Evolutionary conservation across 2,113 vertebrate genomes (phyloP), one percentile per base, ranked within the genome.

Genomic region (Colius striatus): DNA sequence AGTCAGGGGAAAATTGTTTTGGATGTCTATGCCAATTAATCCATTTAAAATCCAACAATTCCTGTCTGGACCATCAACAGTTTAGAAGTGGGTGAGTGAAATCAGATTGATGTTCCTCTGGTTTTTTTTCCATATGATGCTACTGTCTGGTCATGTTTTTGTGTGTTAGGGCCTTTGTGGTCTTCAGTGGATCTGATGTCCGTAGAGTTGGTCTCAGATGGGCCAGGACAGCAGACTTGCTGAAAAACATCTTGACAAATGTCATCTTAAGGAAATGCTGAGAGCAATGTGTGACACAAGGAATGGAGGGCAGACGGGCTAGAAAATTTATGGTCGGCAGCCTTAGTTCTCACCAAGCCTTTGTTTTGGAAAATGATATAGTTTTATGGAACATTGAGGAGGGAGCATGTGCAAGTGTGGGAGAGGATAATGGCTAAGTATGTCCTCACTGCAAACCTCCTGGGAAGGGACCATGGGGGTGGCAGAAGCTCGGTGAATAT

Each of bases 281-380:
- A 74, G 48, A 78, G 71, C 72, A 71, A 26, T 53, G 15, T 55
- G 34, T 60, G 61, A 25, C 50, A 26, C 21, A 9, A 51, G 34
- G 70, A 84, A 36, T 26, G 4, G 29, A 26, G 18, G 41, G 66
- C 58, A 48, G 68, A 89, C 90, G 47, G 68, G 63, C 51, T 83
- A 51, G 75, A 74, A 90, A 74, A 77, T 67, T 48, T 58, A 55
- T 48, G 55, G 41, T 71, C 82, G 83, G 63, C 75, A 87, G 60
- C 38, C 78, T 66, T 62, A 20, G 41, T 88, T 94, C 72, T 94
- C 92, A 90, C 47, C 87, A 87, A 84, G 45, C 2, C 43, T 67
- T 48, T 87, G 47, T 87, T 95, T 87, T 92, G 91, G 87, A 85
- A 97, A 95, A 86, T 63, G 16, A 13, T 76, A 21, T 29, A 2